A percentile compares a stretch with the other conserved stretches of the same genome.
Conservation (phyloP, 2,888 invertebrate genomes). For the Cheilosia vernalis region DNA sequence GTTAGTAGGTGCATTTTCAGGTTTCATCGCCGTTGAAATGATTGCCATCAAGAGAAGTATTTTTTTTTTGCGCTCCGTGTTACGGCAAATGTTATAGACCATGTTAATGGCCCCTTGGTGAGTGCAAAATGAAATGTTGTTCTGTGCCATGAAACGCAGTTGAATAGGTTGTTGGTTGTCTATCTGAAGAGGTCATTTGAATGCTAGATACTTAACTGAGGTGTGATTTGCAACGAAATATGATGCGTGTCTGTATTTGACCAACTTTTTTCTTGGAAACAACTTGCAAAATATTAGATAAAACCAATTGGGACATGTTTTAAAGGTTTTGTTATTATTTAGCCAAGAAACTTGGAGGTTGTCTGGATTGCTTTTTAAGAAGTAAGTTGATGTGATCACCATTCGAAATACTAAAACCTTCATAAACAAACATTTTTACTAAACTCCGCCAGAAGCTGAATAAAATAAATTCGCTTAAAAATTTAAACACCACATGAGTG, state of each 20-base stretch:
- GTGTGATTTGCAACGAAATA: slow-evolving; percentile 29
- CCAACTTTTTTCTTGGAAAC: not conserved
- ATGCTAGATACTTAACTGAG: slow-evolving; percentile 54
- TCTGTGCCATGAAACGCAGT: slow-evolving; percentile 45
- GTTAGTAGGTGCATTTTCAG: slow-evolving; percentile 62
- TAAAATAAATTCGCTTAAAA: too few species aligned
- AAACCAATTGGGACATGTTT: too few species aligned
- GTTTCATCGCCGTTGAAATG: slow-evolving; percentile 56
- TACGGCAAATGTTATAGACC: slow-evolving; percentile 65
- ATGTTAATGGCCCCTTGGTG: slow-evolving; percentile 71
- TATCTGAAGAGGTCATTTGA: slow-evolving; percentile 66
- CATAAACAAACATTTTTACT: too few species aligned
- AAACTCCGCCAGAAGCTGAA: too few species aligned
- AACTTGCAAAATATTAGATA: too few species aligned
- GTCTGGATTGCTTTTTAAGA: too few species aligned
- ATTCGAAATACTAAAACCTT: too few species aligned
- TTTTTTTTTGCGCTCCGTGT: slow-evolving; percentile 18
- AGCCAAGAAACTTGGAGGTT: too few species aligned
- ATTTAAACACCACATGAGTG: too few species aligned
- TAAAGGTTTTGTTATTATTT: too few species aligned
- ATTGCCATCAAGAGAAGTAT: slow-evolving; percentile 35
- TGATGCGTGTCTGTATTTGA: not conserved
- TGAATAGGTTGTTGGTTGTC: slow-evolving; percentile 55
- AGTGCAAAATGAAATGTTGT: slow-evolving; percentile 65
- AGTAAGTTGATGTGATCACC: too few species aligned